Conservation (phyloP, 2,797 vertebrate genomes). For the Lates japonicus region DNA sequence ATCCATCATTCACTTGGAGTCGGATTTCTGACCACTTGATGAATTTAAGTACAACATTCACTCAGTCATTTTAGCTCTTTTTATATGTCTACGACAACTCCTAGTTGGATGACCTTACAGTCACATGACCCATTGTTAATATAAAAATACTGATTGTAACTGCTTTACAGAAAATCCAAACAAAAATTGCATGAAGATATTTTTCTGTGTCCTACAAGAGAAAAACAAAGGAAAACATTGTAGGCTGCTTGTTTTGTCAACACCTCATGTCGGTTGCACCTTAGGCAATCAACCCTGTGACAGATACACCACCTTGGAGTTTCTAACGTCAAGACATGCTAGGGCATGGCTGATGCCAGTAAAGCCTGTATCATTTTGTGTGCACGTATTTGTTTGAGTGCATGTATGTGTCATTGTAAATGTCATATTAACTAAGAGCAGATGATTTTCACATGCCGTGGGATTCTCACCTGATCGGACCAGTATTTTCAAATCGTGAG, state of each 20-base stretch:
- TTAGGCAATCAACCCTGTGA: constrained; percentile 14
- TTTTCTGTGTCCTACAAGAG: not conserved
- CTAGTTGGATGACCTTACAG: not conserved
- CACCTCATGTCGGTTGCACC: constrained; percentile 12
- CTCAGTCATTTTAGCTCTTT: not conserved
- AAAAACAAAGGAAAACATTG: not conserved
- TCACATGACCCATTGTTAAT: not conserved
- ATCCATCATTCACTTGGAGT: not conserved
- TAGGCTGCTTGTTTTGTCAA: not conserved
- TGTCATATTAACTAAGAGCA: constrained; percentile 12
- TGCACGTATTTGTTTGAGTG: not conserved
- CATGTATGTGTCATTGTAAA: constrained; percentile 9
- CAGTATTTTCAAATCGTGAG: constrained; percentile 15
- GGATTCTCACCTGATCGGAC: constrained; percentile 38
- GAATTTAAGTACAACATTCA: not conserved
- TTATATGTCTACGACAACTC: not conserved
- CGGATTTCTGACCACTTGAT: not conserved
- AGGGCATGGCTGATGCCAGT: constrained; percentile 32
- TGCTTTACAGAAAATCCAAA: no score
- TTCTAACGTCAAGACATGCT: constrained; percentile 42
- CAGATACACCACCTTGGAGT: not conserved
- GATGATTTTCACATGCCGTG: constrained; percentile 21
- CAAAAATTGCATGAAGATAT: not conserved
- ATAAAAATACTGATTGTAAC: no score
- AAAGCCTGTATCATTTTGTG: constrained; percentile 21